Evolutionary conservation across 2,797 vertebrate species (phyloP), one percentile per base, ranked within the genome.

Genomic region (Crax fasciolata): DNA sequence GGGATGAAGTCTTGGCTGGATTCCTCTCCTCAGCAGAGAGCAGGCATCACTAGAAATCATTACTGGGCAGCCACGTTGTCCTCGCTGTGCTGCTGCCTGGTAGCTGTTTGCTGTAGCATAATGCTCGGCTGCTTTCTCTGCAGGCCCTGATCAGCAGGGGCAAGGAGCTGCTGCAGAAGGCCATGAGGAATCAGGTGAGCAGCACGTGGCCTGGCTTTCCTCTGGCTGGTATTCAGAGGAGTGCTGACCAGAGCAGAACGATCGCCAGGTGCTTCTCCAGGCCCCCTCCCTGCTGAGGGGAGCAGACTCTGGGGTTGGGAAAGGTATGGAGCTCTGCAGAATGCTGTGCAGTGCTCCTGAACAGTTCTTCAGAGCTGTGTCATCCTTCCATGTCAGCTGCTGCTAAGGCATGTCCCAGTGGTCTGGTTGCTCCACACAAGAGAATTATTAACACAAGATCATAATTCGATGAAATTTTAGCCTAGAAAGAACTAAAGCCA

Each of bases 81-180:
- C n/a, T 75, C n/a, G 3, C 20, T n/a, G 46, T 32, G 41, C 61
- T 1, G 10, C 75, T 73, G 83, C 79, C 61, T 18, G 10, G 3
- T 2, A 25, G 41, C 58, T 55, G 78, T 58, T 19, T 38, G 79
- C 58, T 54, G 6, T 55, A 23, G 41, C 3, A 1, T 10, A 4
- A 8, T 10, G 14, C 2, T 51, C 27, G 30, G 62, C 32, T 66
- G 32, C 55, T 93, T 66, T 91, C 70, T 67, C 67, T 11, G 2
- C 97, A 99, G 99, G 96, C 81, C 8, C 98, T 98, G 89, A 94
- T 98, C 89, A 99, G 99, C 94, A 98, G 99, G 68, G 99, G 99
- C 13, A 99, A 98, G 94, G 98, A 98, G n/a, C 96, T 99, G 38
- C 97, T 99, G 70, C 98, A 98, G 97, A 99, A 98, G 97, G 99